Evolutionary conservation across 1,140 invertebrate genomes (phyloP).

Genomic region (Hycleus phaleratus): DNA sequence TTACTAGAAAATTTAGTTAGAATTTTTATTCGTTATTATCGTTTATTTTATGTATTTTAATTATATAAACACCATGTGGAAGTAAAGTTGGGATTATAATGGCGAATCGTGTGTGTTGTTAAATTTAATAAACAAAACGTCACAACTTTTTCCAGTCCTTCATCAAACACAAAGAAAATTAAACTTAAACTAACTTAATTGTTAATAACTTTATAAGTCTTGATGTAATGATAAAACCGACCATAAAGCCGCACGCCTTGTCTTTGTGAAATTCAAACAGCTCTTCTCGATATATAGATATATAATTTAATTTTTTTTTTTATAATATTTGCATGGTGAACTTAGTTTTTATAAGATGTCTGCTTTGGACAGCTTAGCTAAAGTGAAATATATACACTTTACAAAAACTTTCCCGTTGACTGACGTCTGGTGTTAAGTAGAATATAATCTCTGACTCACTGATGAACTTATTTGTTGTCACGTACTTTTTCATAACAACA

Average conservation of each 20-base stretch:
- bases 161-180: too few relatives aligned
- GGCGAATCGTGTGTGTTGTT: too few relatives aligned
- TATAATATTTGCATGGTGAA: constrained; percentile 11
- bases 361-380: constrained; percentile 9
- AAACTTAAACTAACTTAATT: too few relatives aligned
- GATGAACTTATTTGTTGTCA: constrained; percentile 7
- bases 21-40: background rate
- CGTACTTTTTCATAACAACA: background rate
- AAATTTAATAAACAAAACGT: too few relatives aligned
- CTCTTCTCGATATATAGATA: background rate
- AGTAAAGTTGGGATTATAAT: too few relatives aligned
- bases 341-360: constrained; percentile 6
- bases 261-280: background rate
- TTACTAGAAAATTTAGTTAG: background rate
- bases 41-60: too few relatives aligned
- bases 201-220: too few relatives aligned
- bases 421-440: constrained; percentile 6
- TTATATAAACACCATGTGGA: too few relatives aligned
- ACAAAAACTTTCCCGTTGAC: constrained; percentile 6
- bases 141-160: too few relatives aligned
- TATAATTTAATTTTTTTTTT: constrained; percentile 5
- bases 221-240: too few relatives aligned
- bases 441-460: constrained; percentile 8
- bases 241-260: too few relatives aligned
- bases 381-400: constrained; percentile 9